Base-by-base conservation (phyloP, 23 tunicate genomes). In the Botrylloides violaceus region DNA sequence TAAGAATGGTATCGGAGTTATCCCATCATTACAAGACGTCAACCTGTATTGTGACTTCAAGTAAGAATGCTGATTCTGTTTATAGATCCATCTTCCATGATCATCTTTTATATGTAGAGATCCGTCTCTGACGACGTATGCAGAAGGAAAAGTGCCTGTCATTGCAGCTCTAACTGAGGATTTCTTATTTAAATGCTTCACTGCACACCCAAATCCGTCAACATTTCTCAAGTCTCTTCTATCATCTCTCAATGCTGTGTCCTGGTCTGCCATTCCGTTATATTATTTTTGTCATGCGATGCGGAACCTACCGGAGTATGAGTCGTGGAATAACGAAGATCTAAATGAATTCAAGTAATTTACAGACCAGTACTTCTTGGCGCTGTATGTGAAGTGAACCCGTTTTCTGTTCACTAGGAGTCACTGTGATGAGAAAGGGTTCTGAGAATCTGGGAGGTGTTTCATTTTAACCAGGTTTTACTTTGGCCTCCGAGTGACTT, bases 41-140 rank as follows among this genome's bases (percentile, higher is more conserved):
- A 43, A 43, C 21, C 37, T 68, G 37, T 68, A 6, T 26, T 68
- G 74, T 43, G 74, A 68, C 57, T 68, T 37, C 59, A 68, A 43
- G 74, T 68, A 43, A 63, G 32, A 58, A 4, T 58, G 12, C 12
- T 12, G 55, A 18, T 47, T 18, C 18, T 47, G 55, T 47, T 12
- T 12, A 47, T 47, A 18, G 55, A n/a, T n/a, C n/a, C n/a, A n/a
- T n/a, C n/a, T n/a, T n/a, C n/a, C n/a, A n/a, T n/a, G n/a, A n/a
- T n/a, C n/a, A n/a, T n/a, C n/a, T n/a, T n/a, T n/a, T n/a, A n/a
- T n/a, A n/a, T 60, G 65, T 23, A 60, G 65, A 60, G 65, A 60
- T 23, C n/a, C n/a, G n/a, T 24, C 1, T 1, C 0, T 0, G 15
- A 28, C 30, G 29, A 23, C 15, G 65, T 24, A 60, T 60, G 19